Percentiles rank a stretch among this genome's conserved stretches.
Conservation (phyloP, 2,113 vertebrate species). For the Megaceryle torquata region DNA sequence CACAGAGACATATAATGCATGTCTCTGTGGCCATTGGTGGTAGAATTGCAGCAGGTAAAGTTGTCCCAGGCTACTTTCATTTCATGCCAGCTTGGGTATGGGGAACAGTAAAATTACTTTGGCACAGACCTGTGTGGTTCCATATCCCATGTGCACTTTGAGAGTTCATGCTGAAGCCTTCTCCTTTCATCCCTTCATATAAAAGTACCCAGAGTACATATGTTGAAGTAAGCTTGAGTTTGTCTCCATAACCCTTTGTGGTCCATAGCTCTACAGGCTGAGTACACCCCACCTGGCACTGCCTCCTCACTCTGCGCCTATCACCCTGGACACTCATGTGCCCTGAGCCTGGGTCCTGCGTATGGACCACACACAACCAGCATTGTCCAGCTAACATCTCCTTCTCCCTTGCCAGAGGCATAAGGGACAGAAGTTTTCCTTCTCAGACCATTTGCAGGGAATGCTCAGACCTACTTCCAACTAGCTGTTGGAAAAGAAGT, state of each 20-base stretch:
- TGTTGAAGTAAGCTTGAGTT: not conserved
- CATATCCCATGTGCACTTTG: not conserved
- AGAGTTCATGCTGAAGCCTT: not conserved
- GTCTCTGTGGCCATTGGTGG: not conserved
- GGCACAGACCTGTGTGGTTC: not conserved
- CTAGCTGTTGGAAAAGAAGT: not conserved
- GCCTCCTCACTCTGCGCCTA: not conserved
- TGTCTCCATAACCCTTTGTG: not conserved
- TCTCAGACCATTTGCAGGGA: not conserved
- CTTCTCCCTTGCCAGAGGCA: not conserved
- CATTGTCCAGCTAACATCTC: not conserved
- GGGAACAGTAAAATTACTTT: not conserved
- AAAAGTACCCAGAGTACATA: not conserved
- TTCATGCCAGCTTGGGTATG: not conserved
- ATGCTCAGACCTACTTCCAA: not conserved
- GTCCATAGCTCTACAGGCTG: not conserved
- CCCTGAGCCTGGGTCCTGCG: not conserved
- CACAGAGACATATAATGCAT: not conserved
- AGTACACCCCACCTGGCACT: not conserved
- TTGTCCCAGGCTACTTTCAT: not conserved
- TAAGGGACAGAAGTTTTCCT: not conserved
- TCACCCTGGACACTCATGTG: not conserved
- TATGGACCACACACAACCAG: not conserved
- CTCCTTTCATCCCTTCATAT: not conserved
- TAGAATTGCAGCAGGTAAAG: not conserved